These are phyloP conservation scores for Ptyas mucosa DNA, from an alignment of 2,113 vertebrate genomes.

Conservation along the genomic window DNA sequence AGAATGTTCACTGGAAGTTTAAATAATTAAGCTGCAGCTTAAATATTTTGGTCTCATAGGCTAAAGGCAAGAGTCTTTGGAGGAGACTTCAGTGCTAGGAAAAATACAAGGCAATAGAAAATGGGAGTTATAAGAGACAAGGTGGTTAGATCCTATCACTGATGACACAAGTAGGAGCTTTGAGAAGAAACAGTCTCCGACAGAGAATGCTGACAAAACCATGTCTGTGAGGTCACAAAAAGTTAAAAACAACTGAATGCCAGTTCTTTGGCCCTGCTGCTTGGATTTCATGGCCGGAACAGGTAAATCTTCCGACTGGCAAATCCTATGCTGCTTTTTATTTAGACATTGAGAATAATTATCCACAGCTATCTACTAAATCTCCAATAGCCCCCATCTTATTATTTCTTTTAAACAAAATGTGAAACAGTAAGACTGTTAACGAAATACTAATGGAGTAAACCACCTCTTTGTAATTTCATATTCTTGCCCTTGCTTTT, in stretches of 20 bases:
- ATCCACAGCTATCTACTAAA: background rate
- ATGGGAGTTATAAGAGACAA: background rate
- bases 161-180: background rate
- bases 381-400: background rate
- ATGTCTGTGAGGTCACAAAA: background rate
- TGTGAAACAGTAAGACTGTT: background rate
- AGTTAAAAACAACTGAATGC: background rate
- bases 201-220: background rate
- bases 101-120: background rate
- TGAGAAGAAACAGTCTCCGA: background rate
- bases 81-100: background rate
- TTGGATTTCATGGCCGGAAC: background rate
- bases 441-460: background rate
- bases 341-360: background rate
- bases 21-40: background rate
- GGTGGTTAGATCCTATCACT: background rate
- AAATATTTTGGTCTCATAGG: background rate
- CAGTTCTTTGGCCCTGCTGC: background rate
- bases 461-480: slow-evolving; percentile 27
- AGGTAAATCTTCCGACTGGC: background rate
- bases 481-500: slow-evolving; percentile 39
- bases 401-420: background rate
- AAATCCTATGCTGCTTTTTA: background rate
- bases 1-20: background rate
- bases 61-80: background rate